Percentiles rank a stretch among this genome's conserved stretches.
Conservation (phyloP, 2,888 invertebrate genomes). For the Mythimna vitellina region DNA sequence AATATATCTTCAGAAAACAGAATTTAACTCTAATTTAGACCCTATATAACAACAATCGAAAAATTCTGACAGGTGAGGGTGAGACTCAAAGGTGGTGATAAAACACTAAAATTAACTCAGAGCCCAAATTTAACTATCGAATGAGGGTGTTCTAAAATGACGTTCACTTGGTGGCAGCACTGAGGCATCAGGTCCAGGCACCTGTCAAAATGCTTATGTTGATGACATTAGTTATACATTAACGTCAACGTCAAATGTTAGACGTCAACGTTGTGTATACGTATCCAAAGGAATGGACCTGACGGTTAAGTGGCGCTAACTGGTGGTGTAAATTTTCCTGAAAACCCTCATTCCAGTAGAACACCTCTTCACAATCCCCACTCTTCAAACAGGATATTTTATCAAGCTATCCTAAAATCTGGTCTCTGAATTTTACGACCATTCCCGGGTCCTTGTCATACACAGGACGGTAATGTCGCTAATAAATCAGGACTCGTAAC, state of each 20-base stretch:
- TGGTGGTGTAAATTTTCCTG: too few relatives aligned
- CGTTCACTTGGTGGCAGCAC: too few relatives aligned
- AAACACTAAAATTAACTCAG: conserved; percentile 34
- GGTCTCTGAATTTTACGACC: conserved; percentile 41
- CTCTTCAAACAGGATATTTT: conserved; percentile 42
- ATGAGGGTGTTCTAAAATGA: too few relatives aligned
- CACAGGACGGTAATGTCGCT: conserved; percentile 25
- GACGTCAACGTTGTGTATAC: too few relatives aligned
- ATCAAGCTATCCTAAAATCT: conserved; percentile 38
- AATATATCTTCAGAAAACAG: not conserved
- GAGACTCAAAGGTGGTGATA: not conserved
- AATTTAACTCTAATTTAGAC: not conserved
- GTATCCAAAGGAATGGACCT: too few relatives aligned
- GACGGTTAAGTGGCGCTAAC: too few relatives aligned
- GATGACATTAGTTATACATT: too few relatives aligned
- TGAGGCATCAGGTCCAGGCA: too few relatives aligned
- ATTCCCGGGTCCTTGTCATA: conserved; percentile 38
- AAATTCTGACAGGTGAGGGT: not conserved
- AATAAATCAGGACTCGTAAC: conserved; percentile 58
- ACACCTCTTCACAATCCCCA: conserved; percentile 16
- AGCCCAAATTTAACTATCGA: conserved; percentile 39
- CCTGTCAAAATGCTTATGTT: too few relatives aligned
- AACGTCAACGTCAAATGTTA: too few relatives aligned
- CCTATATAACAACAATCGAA: not conserved
- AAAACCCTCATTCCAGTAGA: conserved; percentile 10